Evolutionary conservation across 2,888 invertebrate species (phyloP), one percentile per base, ranked within the genome.

Genomic region (Julus scanicus): DNA sequence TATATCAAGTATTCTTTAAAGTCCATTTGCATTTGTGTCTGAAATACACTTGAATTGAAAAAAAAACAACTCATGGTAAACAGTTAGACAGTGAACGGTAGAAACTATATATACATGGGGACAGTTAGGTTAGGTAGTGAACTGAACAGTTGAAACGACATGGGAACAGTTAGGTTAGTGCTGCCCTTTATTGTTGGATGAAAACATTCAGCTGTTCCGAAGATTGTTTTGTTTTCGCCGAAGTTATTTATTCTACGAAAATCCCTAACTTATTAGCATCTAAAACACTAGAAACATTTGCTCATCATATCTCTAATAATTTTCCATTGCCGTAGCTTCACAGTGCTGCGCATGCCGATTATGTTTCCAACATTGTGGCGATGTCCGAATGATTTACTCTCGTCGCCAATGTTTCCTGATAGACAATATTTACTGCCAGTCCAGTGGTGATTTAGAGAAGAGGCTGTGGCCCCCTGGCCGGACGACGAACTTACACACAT

Each of bases 401-500:
- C 84, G 84, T 84, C 84, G 84, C 84, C 84, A 84, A 84, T 44
- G 84, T 84, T 84, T 84, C 84, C 84, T 84, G 84, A 84, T 84
- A 84, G 84, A 39, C 84, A 84, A 84, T 84, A 84, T 84, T 84
- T 84, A 84, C 84, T 39, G 84, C 84, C 84, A 84, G 84, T 40
- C 40, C 44, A 40, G 84, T 11, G 44, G 44, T 84, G 84, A 84
- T 84, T 84, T 84, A 84, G 84, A 37, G 84, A 84, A 40, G 84
- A 84, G 40, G 84, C 84, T 84, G 40, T 44, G 84, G 63, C 63
- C 63, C 63, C 20, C 63, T 63, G 63, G 63, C 63, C 84, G 84
- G 84, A 84, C 84, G 84, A 84, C 84, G 63, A 63, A 63, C 63
- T 63, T 17, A 63, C 20, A 63, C 20, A n/a, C 63, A 63, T 63